Base-by-base conservation (phyloP, 1,140 invertebrate genomes). In the Drosophila leontia region DNA sequence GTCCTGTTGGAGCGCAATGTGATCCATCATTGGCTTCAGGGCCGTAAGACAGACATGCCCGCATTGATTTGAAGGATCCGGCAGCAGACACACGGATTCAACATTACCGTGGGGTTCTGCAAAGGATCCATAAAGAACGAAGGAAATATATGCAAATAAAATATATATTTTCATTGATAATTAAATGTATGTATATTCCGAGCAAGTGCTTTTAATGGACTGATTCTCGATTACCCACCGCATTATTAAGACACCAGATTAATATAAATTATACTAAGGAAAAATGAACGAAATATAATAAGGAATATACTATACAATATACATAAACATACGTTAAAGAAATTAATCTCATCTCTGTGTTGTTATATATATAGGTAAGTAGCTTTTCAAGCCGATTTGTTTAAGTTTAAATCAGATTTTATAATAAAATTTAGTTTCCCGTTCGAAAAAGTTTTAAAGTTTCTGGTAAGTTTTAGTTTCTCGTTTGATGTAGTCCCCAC, bases 51-150 rank as follows among this genome's bases (percentile, higher is more conserved):
- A 32, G 7, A 58, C 19, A 13, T 19, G 26, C 7, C 57, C 39
- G 12, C 41, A 59, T 19, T 59, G 41, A 45, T 23, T 44, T 12
- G 41, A 12, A 19, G 41, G 57, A 34, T 60, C 42, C 29, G 45
- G 29, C 41, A 59, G 32, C 11, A 7, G n/a, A 15, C 39, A 58
- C n/a, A 7, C 7, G 12, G 5, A 34, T 19, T 13, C 3, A 3
- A 3, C 7, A 15, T 5, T 15, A 2, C 34, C 41, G 12, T 34
- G 8, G 8, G 17, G 7, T 0, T 41, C 39, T 3, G 39, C 39
- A 15, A 41, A 2, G 6, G 39, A n/a, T 11, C 8, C 56, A 4
- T 34, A 23, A 1, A 45, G 12, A 7, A 32, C 8, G 8, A 45
- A 7, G 19, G 41, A 41, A 23, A 47, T 9, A 23, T 7, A 6